Evolutionary conservation across 2,113 vertebrate species (phyloP), one percentile per base, ranked within the genome.

Genomic region (Mastomys natalensis): DNA sequence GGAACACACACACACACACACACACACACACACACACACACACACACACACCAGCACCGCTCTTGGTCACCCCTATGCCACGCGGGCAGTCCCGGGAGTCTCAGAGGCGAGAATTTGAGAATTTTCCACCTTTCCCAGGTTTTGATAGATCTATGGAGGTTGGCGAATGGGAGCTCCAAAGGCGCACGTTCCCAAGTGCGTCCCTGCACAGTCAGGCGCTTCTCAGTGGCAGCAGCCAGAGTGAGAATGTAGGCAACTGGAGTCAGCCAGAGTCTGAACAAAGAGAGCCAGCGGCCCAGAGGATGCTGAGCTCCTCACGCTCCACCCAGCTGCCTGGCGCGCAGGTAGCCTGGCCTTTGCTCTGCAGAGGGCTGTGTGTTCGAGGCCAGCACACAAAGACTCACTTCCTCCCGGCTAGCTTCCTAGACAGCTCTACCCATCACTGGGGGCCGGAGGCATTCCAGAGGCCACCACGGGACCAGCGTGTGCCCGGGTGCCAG

Each of bases 301-400:
- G 55, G 92, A 96, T 92, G 92, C 76, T 72, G 76, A 2, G 19
- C 90, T 87, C 87, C 76, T 77, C 0, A 76, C 48, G 45, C 93
- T 94, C 92, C 85, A 64, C 92, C 90, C 78, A 15, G 87, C 78
- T 43, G 68, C 45, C 68, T 16, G 7, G 40, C 1, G 31, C 7
- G 37, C 96, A 96, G 94, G 96, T 96, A 90, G 78, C 93, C 16
- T 0, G n/a, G 70, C 51, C 80, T 88, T 45, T 4, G 26, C 53
- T 43, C 74, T 19, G 78, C 58, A 5, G 29, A 48, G 87, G 80
- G 74, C 87, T 85, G 87, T 81, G 78, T 80, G 90, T 80, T 60
- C 73, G 12, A 73, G 51, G 34, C 0, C 51, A 88, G 73, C 7
- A 21, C 92, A 95, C 87, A 91, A 94, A 97, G 96, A 80, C 90